Base-by-base conservation (phyloP, 1,140 invertebrate genomes). In the Geopemphigus sp. region DNA sequence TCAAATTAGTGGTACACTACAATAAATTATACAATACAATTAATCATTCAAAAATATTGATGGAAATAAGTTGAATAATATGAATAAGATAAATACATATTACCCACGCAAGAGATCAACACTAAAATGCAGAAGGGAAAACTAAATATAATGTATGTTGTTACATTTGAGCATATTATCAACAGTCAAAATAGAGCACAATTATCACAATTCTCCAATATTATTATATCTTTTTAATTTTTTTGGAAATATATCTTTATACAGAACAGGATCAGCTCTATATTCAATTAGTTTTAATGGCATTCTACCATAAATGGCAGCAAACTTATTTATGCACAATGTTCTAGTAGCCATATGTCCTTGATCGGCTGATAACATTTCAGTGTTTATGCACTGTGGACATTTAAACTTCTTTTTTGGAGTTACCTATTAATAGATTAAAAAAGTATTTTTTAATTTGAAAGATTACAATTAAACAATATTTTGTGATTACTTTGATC, bases 381-480 rank as follows among this genome's bases (percentile, higher is more conserved):
- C 95, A 0, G 91, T 95, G 84, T 96, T 96, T 1, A 90, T 92
- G 86, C 96, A 98, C 85, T 97, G 94, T 0, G 95, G 95, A 85
- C 96, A 98, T 86, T 97, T 96, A 87, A 98, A 98, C 85, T 98
- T 98, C 84, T 98, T 98, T n/a, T 96, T 89, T 0, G 96, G 95
- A 1, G 95, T 93, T n/a, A 98, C 94, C 92, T 93, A 84, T 5
- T 19, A 57, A 26, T 73, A 45, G 12, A 14, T 57, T 8, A 45
- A 78, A 39, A 8, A 59, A 11, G 12, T 47, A 15, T 68, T 68
- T 24, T 57, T 26, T 0, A 39, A 26, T 24, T 22, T 53, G 10
- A 29, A 64, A n/a, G 14, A 54, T 70, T 10, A 29, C n/a, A 81
- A 70, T 50, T 45, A 61, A 54, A 39, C n/a, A 47, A 54, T 19